These are phyloP conservation scores for Volucella zonaria DNA, from an alignment of 2,888 invertebrate genomes.

Conservation along the genomic window DNA sequence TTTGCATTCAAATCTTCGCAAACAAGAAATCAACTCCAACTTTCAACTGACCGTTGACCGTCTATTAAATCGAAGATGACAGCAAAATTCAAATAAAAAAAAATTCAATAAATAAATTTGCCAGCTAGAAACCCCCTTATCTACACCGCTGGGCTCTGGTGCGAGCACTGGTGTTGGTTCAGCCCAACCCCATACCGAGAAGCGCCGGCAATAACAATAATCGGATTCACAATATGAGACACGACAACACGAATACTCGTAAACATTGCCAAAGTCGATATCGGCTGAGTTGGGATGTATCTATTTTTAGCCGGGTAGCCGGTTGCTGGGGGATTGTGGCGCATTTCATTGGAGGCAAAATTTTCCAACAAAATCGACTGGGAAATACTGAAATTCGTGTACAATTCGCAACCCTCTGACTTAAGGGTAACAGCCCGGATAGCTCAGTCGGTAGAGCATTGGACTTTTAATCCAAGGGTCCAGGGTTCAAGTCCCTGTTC, in stretches of 20 bases:
- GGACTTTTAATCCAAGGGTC: slow-evolving; percentile 73
- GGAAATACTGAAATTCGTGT: slow-evolving; percentile 4
- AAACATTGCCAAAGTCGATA: slow-evolving; percentile 27
- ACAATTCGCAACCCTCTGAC: slow-evolving; percentile 11
- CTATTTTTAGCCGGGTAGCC: slow-evolving; percentile 44
- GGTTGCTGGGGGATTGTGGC: neutral
- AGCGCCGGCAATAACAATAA: slow-evolving; percentile 26
- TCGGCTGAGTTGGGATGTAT: neutral
- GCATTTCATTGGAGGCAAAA: too few relatives aligned
- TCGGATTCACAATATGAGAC: slow-evolving; percentile 31
- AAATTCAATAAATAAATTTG: slow-evolving; percentile 18
- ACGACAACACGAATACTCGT: neutral
- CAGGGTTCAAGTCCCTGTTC: slow-evolving; percentile 72
- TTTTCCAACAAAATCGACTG: neutral
- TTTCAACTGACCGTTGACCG: slow-evolving; percentile 12
- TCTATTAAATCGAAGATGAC: slow-evolving; percentile 14
- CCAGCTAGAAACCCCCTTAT: slow-evolving; percentile 30
- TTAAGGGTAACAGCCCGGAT: slow-evolving; percentile 53
- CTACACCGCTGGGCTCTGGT: neutral
- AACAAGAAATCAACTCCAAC: slow-evolving; percentile 15
- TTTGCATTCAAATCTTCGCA: slow-evolving; percentile 3
- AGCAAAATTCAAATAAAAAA: slow-evolving; percentile 14
- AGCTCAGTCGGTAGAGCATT: slow-evolving; percentile 72
- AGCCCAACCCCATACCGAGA: neutral
- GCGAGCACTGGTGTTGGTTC: neutral